phyloP scores from a whole-genome alignment of 2,797 vertebrate genomes.

The Gymnopithys bicolor region DNA sequence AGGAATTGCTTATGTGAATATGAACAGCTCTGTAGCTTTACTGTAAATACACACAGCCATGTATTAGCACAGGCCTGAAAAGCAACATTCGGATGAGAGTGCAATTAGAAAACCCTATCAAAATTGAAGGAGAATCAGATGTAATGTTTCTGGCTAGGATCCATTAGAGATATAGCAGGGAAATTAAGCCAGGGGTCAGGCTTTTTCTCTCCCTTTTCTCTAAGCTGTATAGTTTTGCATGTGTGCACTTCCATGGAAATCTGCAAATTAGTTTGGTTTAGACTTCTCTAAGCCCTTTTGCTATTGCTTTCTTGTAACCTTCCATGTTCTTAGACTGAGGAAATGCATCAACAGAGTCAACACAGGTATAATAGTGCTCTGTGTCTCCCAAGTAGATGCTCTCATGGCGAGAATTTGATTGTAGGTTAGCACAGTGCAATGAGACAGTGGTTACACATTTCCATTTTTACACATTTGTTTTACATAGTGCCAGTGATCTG shows the following conservation, averaged over 20 bases:
- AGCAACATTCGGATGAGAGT: background rate
- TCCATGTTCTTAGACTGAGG: background rate
- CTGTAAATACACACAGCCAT: constrained; percentile 5
- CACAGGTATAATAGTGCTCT: background rate
- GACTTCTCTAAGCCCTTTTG: background rate
- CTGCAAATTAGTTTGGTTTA: background rate
- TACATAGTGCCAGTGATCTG: constrained; percentile 50
- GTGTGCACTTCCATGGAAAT: background rate
- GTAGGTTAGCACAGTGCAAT: constrained; percentile 47
- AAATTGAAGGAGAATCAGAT: constrained; percentile 16
- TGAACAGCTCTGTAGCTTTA: constrained; percentile 44
- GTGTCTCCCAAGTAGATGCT: background rate
- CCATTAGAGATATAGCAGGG: background rate
- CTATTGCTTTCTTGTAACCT: background rate
- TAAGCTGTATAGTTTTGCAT: background rate
- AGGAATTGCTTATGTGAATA: constrained; percentile 72
- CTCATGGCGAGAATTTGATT: constrained; percentile 38
- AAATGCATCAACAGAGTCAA: background rate
- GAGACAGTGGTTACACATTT: constrained; percentile 49
- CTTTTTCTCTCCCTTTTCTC: background rate
- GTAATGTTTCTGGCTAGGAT: constrained; percentile 16
- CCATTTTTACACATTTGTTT: constrained; percentile 62
- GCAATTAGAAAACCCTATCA: constrained; percentile 22
- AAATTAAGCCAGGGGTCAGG: constrained; percentile 4
- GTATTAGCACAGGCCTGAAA: constrained; percentile 24